Evolutionary conservation across 2,797 vertebrate species (phyloP), one percentile per base, ranked within the genome.

Genomic region (Halcyon smyrnensis): DNA sequence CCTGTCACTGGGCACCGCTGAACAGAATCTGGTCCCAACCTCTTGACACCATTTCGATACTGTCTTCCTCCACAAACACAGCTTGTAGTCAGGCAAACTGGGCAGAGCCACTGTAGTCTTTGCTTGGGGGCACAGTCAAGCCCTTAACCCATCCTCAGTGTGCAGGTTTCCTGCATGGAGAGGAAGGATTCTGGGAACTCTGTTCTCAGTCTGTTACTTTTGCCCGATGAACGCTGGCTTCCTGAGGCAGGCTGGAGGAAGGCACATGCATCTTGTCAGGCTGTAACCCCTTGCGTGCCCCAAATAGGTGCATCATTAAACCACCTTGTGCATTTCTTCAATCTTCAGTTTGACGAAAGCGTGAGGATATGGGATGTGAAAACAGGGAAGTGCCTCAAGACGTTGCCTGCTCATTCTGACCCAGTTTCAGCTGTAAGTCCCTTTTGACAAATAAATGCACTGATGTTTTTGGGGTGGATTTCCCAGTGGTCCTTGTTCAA

Each of bases 281-380:
- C 64, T 85, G 0, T 50, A n/a, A 12, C 71, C 34, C 46, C 73
- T 39, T 71, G 54, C 37, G 19, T 73, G 63, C 77, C 77, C 76
- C 2, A 1, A 11, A 3, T 46, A 83, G 78, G 56, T 76, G 67
- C 41, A 30, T 76, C 76, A 43, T 74, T 86, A 14, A 46, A n/a
- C n/a, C 63, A 32, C 76, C 45, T 82, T 27, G 80, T 97, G 89
- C 82, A 2, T 73, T 28, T 93, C 23, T 53, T 91, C 83, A 46
- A 53, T 74, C 78, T 89, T 4, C 96, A 99, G 99, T 99, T 99
- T 86, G 99, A 99, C 1, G 99, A 99, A 84, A 99, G 99, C 1
- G 99, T 99, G 50, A 97, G 99, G 97, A 99, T 99, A 98, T 99
- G 99, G 99, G 99, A 99, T 5, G 99, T 99, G 95, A 99, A 99